phyloP scores from a whole-genome alignment of 1,140 invertebrate species.

The Caenorhabditis brenneri region DNA sequence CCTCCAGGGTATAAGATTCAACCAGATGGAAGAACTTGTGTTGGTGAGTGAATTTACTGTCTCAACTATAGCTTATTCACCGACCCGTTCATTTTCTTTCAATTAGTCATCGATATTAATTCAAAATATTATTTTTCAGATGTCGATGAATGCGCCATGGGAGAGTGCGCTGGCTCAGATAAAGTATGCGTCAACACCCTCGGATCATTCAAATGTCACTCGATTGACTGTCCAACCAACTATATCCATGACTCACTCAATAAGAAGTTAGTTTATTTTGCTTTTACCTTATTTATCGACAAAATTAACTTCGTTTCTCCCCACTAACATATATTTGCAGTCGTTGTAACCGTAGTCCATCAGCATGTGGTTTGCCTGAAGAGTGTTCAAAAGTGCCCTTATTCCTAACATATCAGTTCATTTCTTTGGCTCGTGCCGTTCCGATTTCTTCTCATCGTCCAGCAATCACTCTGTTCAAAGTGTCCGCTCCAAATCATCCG shows the following conservation, averaged over 20 bases:
- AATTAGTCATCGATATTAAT: no score
- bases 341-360: constrained; percentile 63
- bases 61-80: no score
- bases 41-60: no score
- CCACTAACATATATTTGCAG: constrained; percentile 55
- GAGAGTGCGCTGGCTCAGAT: constrained; percentile 76
- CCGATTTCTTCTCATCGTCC: constrained; percentile 70
- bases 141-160: constrained; percentile 82
- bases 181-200: constrained; percentile 87
- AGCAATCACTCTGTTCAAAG: constrained; percentile 68
- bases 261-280: constrained; percentile 77
- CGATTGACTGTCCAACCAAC: constrained; percentile 82
- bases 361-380: constrained; percentile 57
- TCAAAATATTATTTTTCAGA: no score
- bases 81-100: no score
- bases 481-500: constrained; percentile 63
- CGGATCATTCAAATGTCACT: constrained; percentile 85
- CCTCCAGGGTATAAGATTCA: constrained; percentile 72
- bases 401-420: constrained; percentile 69
- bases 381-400: constrained; percentile 59
- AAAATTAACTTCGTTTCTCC: not conserved
- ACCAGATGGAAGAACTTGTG: constrained; percentile 72
- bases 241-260: constrained; percentile 79
- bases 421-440: constrained; percentile 67
- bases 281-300: not conserved